A percentile compares a stretch with the other conserved stretches of the same genome.
Conservation (phyloP, 2,888 invertebrate species). For the Tromatobia lineatoria region DNA sequence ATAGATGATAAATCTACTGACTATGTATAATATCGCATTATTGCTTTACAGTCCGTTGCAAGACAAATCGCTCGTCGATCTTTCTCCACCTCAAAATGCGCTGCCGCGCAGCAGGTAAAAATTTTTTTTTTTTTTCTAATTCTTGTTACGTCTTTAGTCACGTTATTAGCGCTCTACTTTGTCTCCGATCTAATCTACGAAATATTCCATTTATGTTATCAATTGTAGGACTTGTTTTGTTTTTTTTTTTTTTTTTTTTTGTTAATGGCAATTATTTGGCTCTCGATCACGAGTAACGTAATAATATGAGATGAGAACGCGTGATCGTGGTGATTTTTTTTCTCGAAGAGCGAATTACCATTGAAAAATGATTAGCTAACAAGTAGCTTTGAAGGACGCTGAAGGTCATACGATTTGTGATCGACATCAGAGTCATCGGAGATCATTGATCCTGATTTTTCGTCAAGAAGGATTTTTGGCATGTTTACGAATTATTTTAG, state of each 20-base stretch:
- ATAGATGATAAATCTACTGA: slow-evolving; percentile 37
- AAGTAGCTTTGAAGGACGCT: slow-evolving; percentile 70
- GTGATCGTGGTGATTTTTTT: slow-evolving; percentile 17
- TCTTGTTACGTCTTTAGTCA: not conserved
- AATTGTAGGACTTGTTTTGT: not conserved
- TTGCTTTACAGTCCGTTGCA: slow-evolving; percentile 78
- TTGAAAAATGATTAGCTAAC: slow-evolving; percentile 69
- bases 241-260: not conserved
- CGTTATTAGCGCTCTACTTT: slow-evolving; percentile 31
- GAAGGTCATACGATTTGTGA: slow-evolving; percentile 71
- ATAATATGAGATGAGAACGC: not conserved
- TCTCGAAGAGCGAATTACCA: slow-evolving; percentile 12
- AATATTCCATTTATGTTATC: not conserved
- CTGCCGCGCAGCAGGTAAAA: slow-evolving; percentile 83
- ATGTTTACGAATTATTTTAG: slow-evolving; percentile 8
- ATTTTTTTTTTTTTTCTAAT: slow-evolving; percentile 21
- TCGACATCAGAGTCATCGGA: not conserved
- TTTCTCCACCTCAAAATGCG: slow-evolving; percentile 84
- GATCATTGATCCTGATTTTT: slow-evolving; percentile 6
- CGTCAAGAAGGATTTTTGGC: not conserved
- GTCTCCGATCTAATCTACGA: slow-evolving; percentile 5
- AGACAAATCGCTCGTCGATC: slow-evolving; percentile 80
- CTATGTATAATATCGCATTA: slow-evolving; percentile 33
- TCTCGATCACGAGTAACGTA: not conserved
- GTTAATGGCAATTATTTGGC: not conserved